Percentiles rank a stretch among this genome's conserved stretches.
phyloP scores from a whole-genome alignment of 1,140 invertebrate genomes.

The Dreissena polymorpha region DNA sequence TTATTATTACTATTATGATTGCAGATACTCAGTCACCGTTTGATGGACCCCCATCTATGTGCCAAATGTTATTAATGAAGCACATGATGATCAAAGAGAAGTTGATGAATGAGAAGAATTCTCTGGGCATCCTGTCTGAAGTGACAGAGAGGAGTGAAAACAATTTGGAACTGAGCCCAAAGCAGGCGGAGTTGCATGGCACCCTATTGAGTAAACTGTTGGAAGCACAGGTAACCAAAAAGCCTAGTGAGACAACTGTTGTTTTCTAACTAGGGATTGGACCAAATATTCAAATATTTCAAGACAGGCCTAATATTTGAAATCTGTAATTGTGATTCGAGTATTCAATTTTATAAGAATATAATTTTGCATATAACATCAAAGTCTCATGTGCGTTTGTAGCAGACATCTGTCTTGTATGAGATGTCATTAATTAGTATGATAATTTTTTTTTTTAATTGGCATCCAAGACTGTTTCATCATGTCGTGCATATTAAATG shows the following conservation, averaged over 20 bases:
- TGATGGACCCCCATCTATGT: too few relatives aligned
- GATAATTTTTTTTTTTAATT: too few relatives aligned
- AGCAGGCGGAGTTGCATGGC: constrained; percentile 15
- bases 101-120: constrained; percentile 8
- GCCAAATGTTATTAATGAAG: neutral
- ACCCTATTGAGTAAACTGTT: constrained; percentile 4
- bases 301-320: too few relatives aligned
- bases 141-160: constrained; percentile 22
- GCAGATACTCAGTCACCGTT: neutral
- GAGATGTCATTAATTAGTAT: too few relatives aligned
- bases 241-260: neutral
- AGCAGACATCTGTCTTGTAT: too few relatives aligned
- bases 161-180: constrained; percentile 4
- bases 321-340: too few relatives aligned
- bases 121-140: neutral
- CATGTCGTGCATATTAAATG: too few relatives aligned
- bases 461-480: too few relatives aligned
- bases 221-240: constrained; percentile 13
- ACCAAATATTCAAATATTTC: neutral
- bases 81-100: constrained; percentile 15
- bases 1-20: too few relatives aligned
- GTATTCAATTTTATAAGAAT: too few relatives aligned
- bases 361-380: too few relatives aligned
- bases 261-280: neutral
- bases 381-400: too few relatives aligned